Evolutionary conservation across 1,140 invertebrate genomes (phyloP).

Genomic region (Holotrichia oblita): DNA sequence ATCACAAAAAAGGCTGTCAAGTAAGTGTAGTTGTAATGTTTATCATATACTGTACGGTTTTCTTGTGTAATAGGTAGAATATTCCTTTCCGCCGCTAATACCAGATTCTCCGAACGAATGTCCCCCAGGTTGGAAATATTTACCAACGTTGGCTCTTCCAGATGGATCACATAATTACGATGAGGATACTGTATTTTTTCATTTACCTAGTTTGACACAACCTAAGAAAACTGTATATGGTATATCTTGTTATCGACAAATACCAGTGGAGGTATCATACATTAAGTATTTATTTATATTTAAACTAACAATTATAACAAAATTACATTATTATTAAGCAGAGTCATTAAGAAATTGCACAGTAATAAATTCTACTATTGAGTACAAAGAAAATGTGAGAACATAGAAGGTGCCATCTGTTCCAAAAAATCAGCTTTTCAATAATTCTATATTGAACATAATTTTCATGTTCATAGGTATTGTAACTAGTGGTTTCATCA

Average conservation of each 20-base stretch:
- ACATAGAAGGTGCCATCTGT: too few species aligned
- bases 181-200: slow-evolving; percentile 96
- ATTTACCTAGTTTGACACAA: slow-evolving; percentile 88
- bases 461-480: too few species aligned
- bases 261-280: slow-evolving; percentile 88
- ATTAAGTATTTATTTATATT: neutral
- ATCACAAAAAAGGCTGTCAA: slow-evolving; percentile 97
- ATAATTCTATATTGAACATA: too few species aligned
- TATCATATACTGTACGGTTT: neutral
- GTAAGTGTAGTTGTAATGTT: slow-evolving; percentile 64
- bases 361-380: too few species aligned
- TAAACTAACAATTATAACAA: too few species aligned
- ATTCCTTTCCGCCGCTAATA: slow-evolving; percentile 91
- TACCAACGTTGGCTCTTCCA: slow-evolving; percentile 93
- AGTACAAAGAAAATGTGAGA: too few species aligned
- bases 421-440: too few species aligned
- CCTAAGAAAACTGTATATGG: slow-evolving; percentile 90
- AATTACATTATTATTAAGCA: too few species aligned
- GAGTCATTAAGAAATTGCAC: too few species aligned
- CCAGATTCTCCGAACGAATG: slow-evolving; percentile 82
- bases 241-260: slow-evolving; percentile 97
- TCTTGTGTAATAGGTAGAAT: slow-evolving; percentile 83
- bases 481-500: too few species aligned
- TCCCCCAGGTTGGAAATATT: slow-evolving; percentile 92
- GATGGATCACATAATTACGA: slow-evolving; percentile 98